Percentiles rank a stretch among this genome's conserved stretches.
Conservation (phyloP, 2,888 invertebrate genomes). For the Phymatocera aterrima region DNA sequence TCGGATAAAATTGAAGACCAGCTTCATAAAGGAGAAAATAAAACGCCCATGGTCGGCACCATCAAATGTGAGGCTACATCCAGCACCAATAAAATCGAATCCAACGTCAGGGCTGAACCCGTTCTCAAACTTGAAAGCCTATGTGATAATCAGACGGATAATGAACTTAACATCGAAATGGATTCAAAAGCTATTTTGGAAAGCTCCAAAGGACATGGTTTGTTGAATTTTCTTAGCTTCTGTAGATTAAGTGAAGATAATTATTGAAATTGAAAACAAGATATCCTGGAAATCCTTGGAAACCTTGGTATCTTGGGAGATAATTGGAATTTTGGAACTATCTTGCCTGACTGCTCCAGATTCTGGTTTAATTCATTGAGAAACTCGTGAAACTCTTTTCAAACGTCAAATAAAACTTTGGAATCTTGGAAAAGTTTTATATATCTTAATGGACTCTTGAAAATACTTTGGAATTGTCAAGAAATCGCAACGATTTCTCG, state of each 20-base stretch:
- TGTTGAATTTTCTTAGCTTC: constrained; percentile 33
- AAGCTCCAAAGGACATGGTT: constrained; percentile 76
- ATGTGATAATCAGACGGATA: constrained; percentile 81
- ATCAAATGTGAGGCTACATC: constrained; percentile 73
- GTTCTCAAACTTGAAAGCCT: constrained; percentile 81
- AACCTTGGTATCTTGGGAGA: no score
- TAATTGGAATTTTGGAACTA: no score
- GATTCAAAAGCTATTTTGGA: constrained; percentile 84
- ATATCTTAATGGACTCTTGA: no score
- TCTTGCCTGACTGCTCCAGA: no score
- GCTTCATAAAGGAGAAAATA: background rate
- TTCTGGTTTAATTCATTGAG: no score
- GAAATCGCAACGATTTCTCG: no score
- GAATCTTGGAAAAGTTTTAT: no score
- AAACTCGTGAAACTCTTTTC: no score
- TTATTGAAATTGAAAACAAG: no score
- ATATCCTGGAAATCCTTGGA: no score
- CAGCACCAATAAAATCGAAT: constrained; percentile 68
- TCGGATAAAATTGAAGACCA: background rate
- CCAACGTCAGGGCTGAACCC: constrained; percentile 77
- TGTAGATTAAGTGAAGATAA: constrained; percentile 35
- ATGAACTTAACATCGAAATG: constrained; percentile 86
- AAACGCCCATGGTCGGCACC: constrained; percentile 51
- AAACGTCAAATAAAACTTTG: no score
- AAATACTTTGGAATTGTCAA: no score